Percentiles rank a stretch among this genome's conserved stretches.
Conservation (phyloP, 2,888 invertebrate genomes). For the Microctonus brassicae region DNA sequence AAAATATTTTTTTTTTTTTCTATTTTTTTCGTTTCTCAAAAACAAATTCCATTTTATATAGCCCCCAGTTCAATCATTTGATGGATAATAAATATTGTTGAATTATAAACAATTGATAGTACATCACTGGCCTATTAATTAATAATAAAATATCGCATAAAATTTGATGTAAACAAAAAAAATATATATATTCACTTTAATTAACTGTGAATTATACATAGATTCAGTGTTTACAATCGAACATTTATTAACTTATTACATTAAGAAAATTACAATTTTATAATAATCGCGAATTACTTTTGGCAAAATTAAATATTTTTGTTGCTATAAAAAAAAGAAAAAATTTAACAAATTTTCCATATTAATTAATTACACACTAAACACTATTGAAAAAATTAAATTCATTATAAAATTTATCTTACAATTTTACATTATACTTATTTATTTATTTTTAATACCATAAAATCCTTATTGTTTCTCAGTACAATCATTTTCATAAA, state of each 20-base stretch:
- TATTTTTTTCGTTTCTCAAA: background rate
- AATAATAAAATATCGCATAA: background rate
- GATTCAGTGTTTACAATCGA: background rate
- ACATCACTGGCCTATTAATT: conserved; percentile 4
- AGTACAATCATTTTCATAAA: no score
- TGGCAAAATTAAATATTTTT: background rate
- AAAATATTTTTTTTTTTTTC: background rate
- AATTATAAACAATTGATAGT: background rate
- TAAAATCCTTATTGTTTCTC: no score
- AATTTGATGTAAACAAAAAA: background rate
- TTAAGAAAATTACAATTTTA: background rate
- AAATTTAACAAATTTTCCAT: background rate
- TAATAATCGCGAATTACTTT: no score
- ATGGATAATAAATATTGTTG: background rate
- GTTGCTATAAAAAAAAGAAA: background rate
- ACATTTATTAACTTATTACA: no score
- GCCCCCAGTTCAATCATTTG: no score
- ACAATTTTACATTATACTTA: conserved; percentile 21
- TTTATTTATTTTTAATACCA: no score
- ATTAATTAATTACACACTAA: no score
- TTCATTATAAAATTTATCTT: background rate
- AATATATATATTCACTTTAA: background rate
- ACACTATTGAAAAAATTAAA: background rate
- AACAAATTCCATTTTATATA: background rate
- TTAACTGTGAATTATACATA: background rate